Base-by-base conservation (phyloP, 2,888 invertebrate genomes). In the Neria commutata region DNA sequence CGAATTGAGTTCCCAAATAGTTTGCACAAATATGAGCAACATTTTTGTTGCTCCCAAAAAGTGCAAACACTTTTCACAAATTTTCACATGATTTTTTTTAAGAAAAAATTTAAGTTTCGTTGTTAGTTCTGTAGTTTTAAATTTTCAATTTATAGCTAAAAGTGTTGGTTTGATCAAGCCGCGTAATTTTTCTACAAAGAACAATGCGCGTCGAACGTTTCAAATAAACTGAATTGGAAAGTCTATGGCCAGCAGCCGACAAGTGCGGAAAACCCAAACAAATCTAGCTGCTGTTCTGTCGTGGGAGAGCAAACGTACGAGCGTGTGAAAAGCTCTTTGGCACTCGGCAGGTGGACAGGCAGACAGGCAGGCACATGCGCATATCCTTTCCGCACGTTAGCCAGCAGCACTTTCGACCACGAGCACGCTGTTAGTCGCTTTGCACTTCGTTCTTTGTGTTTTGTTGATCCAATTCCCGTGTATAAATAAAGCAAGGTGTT, bases 171-270 rank as follows among this genome's bases (percentile, higher is more conserved):
- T 53, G 46, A 17, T 17, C 19, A 14, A 3, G 16, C 29, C 21
- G 23, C 40, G 21, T 45, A 19, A 45, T 47, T 17, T 21, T 16
- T 56, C 29, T 47, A 54, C 49, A 58, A 49, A 64, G 64, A 62
- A 73, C 72, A 66, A 67, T 64, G 57, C 61, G 68, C 64, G 65
- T 52, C 65, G 68, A 75, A 64, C 66, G 68, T 73, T 72, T 66
- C 63, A 69, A 72, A 64, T 65, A 68, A 72, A 75, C 77, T 77
- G 75, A 67, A 62, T 67, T 67, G 56, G 63, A 72, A 42, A 37
- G 6, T 37, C 16, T 8, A 17, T 19, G 19, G 21, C 42, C 17
- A 42, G 14, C 17, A 21, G 17, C n/a, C n/a, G 8, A n/a, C n/a
- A n/a, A n/a, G 4, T 37, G 4, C 14, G 42, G 21, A 5, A 42